Percentiles rank a stretch among this genome's conserved stretches.
Conservation (phyloP, 2,888 invertebrate genomes). For the Drosophila peninsularis region DNA sequence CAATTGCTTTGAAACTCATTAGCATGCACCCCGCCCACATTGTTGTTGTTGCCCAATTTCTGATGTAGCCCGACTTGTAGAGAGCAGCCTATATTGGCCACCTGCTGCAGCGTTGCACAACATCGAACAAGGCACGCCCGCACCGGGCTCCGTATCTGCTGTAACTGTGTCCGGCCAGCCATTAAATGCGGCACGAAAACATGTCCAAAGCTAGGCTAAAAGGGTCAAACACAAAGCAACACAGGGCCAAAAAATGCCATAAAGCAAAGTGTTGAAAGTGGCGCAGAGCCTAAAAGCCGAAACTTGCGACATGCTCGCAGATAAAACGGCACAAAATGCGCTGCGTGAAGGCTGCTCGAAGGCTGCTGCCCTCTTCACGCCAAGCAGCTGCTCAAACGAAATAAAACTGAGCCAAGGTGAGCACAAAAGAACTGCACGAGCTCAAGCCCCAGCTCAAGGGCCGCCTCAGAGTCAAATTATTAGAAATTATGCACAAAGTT, state of each 20-base stretch:
- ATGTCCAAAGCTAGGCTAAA: constrained; percentile 62
- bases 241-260: constrained; percentile 38
- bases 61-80: constrained; percentile 28
- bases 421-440: constrained; percentile 32
- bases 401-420: constrained; percentile 43
- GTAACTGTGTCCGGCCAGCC: constrained; percentile 58
- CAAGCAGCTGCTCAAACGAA: constrained; percentile 40
- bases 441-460: constrained; percentile 15
- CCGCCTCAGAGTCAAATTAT: constrained; percentile 44
- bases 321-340: constrained; percentile 57
- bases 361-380: constrained; percentile 14
- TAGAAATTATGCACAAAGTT: constrained; percentile 56
- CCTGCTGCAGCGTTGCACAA: constrained; percentile 25
- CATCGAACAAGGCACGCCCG: constrained; percentile 8
- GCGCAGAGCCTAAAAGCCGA: constrained; percentile 67
- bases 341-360: constrained; percentile 39
- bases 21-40: constrained; percentile 60
- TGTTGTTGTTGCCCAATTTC: constrained; percentile 37
- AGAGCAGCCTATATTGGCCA: constrained; percentile 55
- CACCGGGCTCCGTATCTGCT: constrained; percentile 18
- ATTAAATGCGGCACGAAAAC: constrained; percentile 63
- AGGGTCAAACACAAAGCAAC: constrained; percentile 31
- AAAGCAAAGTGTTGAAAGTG: constrained; percentile 69
- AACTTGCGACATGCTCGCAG: constrained; percentile 42
- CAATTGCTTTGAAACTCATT: constrained; percentile 73